These are phyloP conservation scores for Caenorhabditis sp. DNA, from an alignment of 2,888 invertebrate genomes.

Conservation along the genomic window DNA sequence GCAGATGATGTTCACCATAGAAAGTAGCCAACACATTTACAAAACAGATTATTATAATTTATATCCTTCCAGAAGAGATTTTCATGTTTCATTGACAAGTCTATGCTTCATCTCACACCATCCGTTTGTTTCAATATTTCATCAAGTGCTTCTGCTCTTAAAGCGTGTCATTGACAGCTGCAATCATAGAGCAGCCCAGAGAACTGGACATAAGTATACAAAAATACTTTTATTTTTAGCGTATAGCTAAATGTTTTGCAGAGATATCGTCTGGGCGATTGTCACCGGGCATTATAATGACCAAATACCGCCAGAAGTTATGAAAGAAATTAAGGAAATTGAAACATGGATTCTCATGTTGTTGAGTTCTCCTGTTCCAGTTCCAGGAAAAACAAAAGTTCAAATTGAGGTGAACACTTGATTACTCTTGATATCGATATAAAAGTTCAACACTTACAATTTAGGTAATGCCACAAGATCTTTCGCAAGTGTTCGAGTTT, in stretches of 20 bases:
- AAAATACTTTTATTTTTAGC: too few species aligned
- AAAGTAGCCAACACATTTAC: conserved; percentile 3
- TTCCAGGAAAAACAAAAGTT: conserved; percentile 93
- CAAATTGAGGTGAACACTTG: conserved; percentile 79
- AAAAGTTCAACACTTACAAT: conserved; percentile 78
- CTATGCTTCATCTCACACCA: conserved; percentile 98
- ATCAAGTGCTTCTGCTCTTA: conserved; percentile 95
- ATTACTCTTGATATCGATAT: conserved; percentile 77
- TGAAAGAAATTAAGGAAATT: conserved; percentile 96
- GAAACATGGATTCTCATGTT: conserved; percentile 98
- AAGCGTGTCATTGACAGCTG: conserved; percentile 97
- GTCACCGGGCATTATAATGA: conserved; percentile 83
- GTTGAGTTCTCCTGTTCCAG: conserved; percentile 96
- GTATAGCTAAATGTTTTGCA: too few species aligned
- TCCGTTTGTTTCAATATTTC: conserved; percentile 98
- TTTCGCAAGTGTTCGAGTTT: conserved; percentile 86
- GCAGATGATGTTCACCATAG: conserved; percentile 14
- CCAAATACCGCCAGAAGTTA: conserved; percentile 86
- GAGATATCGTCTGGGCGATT: conserved; percentile 97
- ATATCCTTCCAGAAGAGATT: conserved; percentile 49
- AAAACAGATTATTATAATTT: background rate
- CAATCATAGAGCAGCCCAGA: conserved; percentile 85
- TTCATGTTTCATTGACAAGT: conserved; percentile 87
- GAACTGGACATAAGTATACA: conserved; percentile 57
- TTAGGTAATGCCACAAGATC: conserved; percentile 88